Conservation (phyloP, 2,797 vertebrate species). For the Microhierax caerulescens region DNA sequence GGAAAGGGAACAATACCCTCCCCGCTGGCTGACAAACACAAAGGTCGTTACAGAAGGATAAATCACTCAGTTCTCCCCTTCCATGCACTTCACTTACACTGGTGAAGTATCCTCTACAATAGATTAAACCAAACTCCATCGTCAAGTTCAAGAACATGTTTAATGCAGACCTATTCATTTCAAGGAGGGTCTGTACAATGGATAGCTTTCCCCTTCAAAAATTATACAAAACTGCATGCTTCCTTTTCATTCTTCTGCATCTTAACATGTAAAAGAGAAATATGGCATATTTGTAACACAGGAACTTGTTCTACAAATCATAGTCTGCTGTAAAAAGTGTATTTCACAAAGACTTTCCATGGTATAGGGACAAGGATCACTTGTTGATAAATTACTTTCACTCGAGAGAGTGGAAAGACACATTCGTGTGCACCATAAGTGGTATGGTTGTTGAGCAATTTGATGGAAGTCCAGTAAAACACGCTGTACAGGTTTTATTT, state of each 20-base stretch:
- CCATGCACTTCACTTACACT: not conserved
- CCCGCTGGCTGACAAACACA: not conserved
- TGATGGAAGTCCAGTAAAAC: conserved; percentile 23
- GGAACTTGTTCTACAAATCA: not conserved
- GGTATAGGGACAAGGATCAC: conserved; percentile 59
- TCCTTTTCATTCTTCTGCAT: not conserved
- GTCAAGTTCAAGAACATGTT: conserved; percentile 17
- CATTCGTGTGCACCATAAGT: not conserved
- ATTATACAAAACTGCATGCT: not conserved
- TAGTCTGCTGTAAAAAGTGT: not conserved
- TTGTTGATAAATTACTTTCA: conserved; percentile 63
- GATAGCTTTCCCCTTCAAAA: conserved; percentile 33
- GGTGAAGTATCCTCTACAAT: not conserved
- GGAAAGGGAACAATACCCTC: not conserved
- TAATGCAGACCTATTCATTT: conserved; percentile 41
- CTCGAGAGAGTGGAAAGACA: not conserved
- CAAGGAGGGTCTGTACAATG: not conserved
- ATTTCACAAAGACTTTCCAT: conserved; percentile 39
- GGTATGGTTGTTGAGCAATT: conserved; percentile 34
- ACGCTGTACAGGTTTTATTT: not conserved
- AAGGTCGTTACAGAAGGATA: not conserved
- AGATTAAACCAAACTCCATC: not conserved
- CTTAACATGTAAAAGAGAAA: conserved; percentile 12
- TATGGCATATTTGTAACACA: not conserved
- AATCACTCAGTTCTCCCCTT: not conserved